These are phyloP conservation scores for Kryptolebias ocellatus DNA, from an alignment of 2,797 vertebrate genomes.

Conservation along the genomic window DNA sequence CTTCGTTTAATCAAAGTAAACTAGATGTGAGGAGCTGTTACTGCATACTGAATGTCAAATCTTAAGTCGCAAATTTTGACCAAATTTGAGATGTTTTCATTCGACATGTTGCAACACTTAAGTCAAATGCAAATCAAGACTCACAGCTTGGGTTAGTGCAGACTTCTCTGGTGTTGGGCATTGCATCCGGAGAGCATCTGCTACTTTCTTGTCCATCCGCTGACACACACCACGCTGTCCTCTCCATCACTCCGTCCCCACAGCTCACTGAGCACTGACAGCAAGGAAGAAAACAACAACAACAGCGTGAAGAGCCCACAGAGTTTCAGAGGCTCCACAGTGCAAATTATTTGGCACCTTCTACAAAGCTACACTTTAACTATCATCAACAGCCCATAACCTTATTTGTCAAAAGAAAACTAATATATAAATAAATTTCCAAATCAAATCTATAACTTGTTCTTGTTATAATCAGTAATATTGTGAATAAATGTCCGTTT, in stretches of 20 bases:
- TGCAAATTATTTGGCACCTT: background rate
- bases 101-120: background rate
- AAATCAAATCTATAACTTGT: too few species aligned
- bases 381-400: too few species aligned
- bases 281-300: constrained; percentile 24
- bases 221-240: constrained; percentile 88
- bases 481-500: too few species aligned
- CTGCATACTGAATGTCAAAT: constrained; percentile 31
- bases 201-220: constrained; percentile 82
- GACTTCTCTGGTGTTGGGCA: constrained; percentile 84
- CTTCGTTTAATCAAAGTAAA: constrained; percentile 51
- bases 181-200: constrained; percentile 79
- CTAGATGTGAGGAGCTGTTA: constrained; percentile 35
- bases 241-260: constrained; percentile 88
- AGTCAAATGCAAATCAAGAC: constrained; percentile 49
- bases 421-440: too few species aligned
- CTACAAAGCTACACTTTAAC: too few species aligned
- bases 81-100: too few species aligned
- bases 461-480: too few species aligned
- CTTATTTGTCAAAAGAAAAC: background rate
- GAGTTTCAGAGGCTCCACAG: background rate
- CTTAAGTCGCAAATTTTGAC: constrained; percentile 3
- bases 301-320: too few species aligned
- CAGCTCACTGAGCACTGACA: constrained; percentile 90
- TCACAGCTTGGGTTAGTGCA: constrained; percentile 90